Evolutionary conservation across 1,140 invertebrate species (phyloP).

Genomic region (Dendroctonus valens): DNA sequence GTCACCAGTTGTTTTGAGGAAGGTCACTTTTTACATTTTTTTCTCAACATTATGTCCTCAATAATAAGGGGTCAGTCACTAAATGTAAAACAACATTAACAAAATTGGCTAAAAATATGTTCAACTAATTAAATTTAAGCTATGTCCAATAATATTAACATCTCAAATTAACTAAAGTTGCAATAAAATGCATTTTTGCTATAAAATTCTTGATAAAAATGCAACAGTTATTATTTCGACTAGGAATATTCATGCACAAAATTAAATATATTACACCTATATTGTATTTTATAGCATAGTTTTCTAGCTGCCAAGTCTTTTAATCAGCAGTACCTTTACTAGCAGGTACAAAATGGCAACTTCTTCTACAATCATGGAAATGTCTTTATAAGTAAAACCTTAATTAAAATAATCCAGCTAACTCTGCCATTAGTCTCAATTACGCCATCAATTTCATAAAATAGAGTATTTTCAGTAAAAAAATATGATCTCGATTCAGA

Average conservation of each 20-base stretch:
- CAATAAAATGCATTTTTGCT: constrained; percentile 20
- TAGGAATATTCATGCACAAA: no score
- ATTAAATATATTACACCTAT: no score
- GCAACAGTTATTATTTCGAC: no score
- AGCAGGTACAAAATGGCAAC: constrained; percentile 8
- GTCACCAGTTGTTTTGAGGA: no score
- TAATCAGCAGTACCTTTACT: not conserved
- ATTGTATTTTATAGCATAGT: no score
- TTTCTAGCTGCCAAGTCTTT: no score
- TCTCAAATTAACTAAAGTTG: constrained; percentile 14
- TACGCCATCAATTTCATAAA: no score
- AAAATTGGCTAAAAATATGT: constrained; percentile 15
- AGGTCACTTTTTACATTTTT: not conserved
- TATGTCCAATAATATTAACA: constrained; percentile 24
- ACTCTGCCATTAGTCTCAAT: no score
- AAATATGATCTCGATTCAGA: no score
- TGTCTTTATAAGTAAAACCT: constrained; percentile 6
- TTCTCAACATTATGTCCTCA: not conserved
- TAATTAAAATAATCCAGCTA: no score
- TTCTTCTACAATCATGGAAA: not conserved
- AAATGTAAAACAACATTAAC: constrained; percentile 11
- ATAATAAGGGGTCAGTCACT: constrained; percentile 3
- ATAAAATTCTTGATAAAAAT: constrained; percentile 1
- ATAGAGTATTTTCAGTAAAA: no score
- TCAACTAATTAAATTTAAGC: constrained; percentile 12